Conservation (phyloP, 1,140 invertebrate genomes). For the Sesamia nonagrioides region DNA sequence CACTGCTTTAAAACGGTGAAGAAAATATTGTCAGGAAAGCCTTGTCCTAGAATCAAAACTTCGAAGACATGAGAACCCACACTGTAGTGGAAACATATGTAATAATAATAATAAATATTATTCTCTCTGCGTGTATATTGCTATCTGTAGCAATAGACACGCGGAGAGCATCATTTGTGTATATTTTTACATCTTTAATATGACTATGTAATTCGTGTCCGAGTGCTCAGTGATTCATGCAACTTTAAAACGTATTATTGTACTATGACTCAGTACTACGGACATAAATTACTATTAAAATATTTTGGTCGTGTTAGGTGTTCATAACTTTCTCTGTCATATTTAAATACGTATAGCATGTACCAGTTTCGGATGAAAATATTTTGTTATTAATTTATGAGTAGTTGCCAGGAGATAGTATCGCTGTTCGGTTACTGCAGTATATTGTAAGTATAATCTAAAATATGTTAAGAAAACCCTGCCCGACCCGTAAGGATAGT, state of each 20-base stretch:
- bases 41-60: too few species aligned
- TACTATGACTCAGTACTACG: conserved; percentile 20
- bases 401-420: neutral
- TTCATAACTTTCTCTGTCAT: neutral
- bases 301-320: neutral
- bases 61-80: too few species aligned
- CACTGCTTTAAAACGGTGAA: too few species aligned
- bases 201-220: neutral
- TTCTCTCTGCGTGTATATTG: too few species aligned
- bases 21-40: too few species aligned
- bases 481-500: too few species aligned
- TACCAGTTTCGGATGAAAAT: neutral
- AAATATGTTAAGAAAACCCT: too few species aligned
- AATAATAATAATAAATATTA: too few species aligned
- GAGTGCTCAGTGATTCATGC: neutral
- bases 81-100: too few species aligned
- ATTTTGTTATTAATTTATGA: neutral
- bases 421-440: neutral
- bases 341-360: neutral
- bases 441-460: conserved; percentile 5
- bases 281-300: neutral
- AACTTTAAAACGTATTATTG: neutral
- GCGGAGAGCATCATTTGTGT: neutral
- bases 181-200: neutral
- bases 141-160: too few species aligned